Evolutionary conservation across 2,797 vertebrate genomes (phyloP).

Genomic region (Acanthornis magna): DNA sequence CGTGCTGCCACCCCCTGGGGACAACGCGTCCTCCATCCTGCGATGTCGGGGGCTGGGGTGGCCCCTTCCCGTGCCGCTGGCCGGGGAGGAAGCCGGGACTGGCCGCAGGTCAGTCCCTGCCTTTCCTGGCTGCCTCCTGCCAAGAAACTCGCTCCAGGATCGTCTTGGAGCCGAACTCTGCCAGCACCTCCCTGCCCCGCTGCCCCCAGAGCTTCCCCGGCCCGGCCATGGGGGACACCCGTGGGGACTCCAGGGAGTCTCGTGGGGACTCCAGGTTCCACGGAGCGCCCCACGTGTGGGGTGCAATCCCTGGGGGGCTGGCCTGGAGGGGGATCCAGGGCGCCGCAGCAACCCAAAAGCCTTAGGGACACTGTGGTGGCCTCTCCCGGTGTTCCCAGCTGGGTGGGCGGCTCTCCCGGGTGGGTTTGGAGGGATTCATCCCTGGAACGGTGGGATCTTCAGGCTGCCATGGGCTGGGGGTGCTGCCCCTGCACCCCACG

Average conservation of each 20-base stretch:
- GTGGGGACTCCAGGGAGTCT: too few relatives aligned
- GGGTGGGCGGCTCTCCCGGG: fast-evolving
- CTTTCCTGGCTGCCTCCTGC: slow-evolving; percentile 6
- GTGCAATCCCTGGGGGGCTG: background rate
- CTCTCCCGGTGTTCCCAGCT: fast-evolving
- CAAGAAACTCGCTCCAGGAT: background rate
- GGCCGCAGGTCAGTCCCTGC: background rate
- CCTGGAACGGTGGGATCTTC: fast-evolving
- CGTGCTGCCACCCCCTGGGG: fast-evolving
- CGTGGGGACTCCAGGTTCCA: background rate
- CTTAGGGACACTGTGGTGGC: fast-evolving
- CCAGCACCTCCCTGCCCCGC: background rate
- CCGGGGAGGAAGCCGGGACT: background rate
- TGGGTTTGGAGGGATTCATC: background rate
- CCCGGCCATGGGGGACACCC: background rate
- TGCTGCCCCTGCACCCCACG: background rate
- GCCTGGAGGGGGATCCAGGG: background rate
- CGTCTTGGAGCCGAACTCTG: fast-evolving
- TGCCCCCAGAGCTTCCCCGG: too few relatives aligned
- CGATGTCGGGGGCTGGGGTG: fast-evolving
- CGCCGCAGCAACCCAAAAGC: fast-evolving
- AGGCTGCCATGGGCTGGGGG: fast-evolving
- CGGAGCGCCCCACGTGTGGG: background rate
- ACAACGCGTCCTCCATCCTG: background rate
- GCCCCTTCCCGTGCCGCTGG: background rate